A percentile compares a stretch with the other conserved stretches of the same genome.
Evolutionary conservation across 2,113 vertebrate genomes (phyloP).

Genomic region (Centropus unirufus): DNA sequence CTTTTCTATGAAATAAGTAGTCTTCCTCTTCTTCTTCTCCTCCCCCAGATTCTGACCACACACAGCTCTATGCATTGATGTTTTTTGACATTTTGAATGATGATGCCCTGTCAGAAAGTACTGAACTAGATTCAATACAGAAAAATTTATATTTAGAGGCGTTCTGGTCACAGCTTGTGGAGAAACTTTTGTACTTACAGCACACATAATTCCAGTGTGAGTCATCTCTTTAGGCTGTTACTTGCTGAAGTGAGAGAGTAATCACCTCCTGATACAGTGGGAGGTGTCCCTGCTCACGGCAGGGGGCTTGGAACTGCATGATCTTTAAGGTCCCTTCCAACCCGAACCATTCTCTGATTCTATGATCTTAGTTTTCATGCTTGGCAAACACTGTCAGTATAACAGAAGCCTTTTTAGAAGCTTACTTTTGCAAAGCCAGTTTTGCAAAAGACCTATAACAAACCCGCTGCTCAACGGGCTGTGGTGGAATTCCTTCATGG

Average conservation of each 20-base stretch:
- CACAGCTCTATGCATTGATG: neutral
- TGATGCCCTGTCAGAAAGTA: neutral
- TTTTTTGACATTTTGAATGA: neutral
- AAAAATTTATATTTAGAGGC: neutral
- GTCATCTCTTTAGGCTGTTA: neutral
- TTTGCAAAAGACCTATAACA: neutral
- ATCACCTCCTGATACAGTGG: no score
- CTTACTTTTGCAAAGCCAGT: neutral
- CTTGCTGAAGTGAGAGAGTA: neutral
- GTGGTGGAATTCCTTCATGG: neutral
- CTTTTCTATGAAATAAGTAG: neutral
- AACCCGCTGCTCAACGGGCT: fast-evolving
- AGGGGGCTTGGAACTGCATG: no score
- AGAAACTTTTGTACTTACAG: neutral
- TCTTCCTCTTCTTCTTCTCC: neutral
- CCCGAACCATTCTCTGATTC: no score
- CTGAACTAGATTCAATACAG: neutral
- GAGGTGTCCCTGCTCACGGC: no score
- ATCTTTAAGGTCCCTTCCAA: no score
- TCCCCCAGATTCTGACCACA: neutral
- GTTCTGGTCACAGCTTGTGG: neutral
- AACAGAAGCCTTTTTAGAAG: neutral
- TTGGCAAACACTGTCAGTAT: neutral
- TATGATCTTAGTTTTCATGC: neutral
- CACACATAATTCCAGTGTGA: neutral